These are phyloP conservation scores for Protaetia brevitarsis DNA, from an alignment of 1,140 invertebrate genomes.

Conservation along the genomic window DNA sequence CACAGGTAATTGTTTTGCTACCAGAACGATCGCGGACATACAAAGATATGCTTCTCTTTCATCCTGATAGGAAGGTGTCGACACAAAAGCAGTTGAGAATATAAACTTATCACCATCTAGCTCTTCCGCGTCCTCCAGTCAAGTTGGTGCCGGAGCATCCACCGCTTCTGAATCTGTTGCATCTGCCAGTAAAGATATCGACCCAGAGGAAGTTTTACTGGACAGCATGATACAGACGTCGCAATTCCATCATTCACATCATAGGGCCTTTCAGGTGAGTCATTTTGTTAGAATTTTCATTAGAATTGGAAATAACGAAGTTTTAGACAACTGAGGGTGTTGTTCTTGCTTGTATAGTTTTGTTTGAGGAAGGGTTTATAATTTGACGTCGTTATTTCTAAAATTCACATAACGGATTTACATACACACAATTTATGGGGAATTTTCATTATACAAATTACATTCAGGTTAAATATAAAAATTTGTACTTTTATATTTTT, in stretches of 20 bases:
- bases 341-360: too few species aligned
- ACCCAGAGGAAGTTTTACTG: slow-evolving; percentile 50
- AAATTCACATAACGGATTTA: too few species aligned
- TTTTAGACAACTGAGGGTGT: slow-evolving; percentile 11
- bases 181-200: slow-evolving; percentile 29
- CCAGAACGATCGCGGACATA: slow-evolving; percentile 26
- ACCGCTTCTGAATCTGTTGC: slow-evolving; percentile 26
- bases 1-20: slow-evolving; percentile 47
- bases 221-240: slow-evolving; percentile 65
- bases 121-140: slow-evolving; percentile 20
- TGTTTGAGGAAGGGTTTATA: too few species aligned
- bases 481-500: too few species aligned
- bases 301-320: slow-evolving; percentile 27
- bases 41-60: background rate
- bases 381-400: too few species aligned
- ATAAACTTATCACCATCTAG: slow-evolving; percentile 25
- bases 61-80: slow-evolving; percentile 37
- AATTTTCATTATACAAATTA: too few species aligned
- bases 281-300: background rate
- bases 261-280: slow-evolving; percentile 60
- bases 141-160: background rate
- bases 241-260: slow-evolving; percentile 60
- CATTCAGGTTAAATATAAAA: too few species aligned
- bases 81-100: slow-evolving; percentile 37
- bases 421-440: too few species aligned